Conservation (phyloP, 2,888 invertebrate genomes). For the Hydraecia micacea region DNA sequence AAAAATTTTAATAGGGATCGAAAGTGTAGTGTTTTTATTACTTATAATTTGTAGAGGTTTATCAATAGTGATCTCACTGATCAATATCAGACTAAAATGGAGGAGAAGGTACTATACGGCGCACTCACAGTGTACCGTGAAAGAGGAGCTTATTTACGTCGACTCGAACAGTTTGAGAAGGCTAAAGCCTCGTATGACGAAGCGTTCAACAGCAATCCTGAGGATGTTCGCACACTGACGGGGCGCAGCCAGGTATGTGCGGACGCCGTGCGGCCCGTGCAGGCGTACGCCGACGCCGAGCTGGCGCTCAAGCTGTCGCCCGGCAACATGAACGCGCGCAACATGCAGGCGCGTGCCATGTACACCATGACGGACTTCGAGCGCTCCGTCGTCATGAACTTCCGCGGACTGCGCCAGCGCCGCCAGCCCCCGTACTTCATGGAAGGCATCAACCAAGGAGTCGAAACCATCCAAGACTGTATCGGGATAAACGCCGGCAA, state of each 20-base stretch:
- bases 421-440: conserved; percentile 85
- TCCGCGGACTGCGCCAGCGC: conserved; percentile 79
- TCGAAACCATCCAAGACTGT: conserved; percentile 87
- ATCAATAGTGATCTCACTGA: too few species aligned
- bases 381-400: conserved; percentile 86
- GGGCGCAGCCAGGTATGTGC: conserved; percentile 86
- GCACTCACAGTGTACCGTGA: conserved; percentile 86
- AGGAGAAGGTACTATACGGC: conserved; percentile 71
- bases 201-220: conserved; percentile 78
- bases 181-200: conserved; percentile 85
- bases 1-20: too few species aligned
- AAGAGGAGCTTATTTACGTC: conserved; percentile 83
- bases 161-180: conserved; percentile 86
- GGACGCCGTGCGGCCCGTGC: conserved; percentile 84
- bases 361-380: conserved; percentile 88
- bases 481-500: conserved; percentile 85
- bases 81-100: too few species aligned
- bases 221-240: conserved; percentile 82
- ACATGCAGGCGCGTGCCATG: conserved; percentile 86
- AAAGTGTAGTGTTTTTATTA: too few species aligned
- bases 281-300: conserved; percentile 85
- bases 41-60: too few species aligned
- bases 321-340: conserved; percentile 83
- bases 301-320: conserved; percentile 84
- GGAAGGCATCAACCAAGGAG: conserved; percentile 87